Base-by-base conservation (phyloP, 2,797 vertebrate genomes). In the Spheniscus humboldti region DNA sequence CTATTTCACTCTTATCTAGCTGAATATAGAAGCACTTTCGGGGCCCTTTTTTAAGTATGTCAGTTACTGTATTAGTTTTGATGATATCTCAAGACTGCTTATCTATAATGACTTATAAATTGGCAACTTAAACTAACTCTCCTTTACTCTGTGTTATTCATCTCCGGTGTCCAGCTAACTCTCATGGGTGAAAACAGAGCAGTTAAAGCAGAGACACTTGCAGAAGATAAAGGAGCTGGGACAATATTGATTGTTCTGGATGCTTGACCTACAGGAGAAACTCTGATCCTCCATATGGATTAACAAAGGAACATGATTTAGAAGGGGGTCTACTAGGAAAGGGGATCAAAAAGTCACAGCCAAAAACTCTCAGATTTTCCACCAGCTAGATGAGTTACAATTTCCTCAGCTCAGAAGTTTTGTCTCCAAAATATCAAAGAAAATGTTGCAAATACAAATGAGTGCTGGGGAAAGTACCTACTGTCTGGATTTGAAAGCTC, bases 41-140 rank as follows among this genome's bases (percentile, higher is more conserved):
- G 35, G 35, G 67, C 35, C 33, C 18, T 86, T 95, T 90, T 74
- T 57, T 30, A 93, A 87, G 64, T 90, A 75, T 97, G 56, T 94
- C 73, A 9, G 73, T 81, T 50, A 85, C 84, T 94, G 35, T 94
- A 93, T 97, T 89, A 93, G 33, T 68, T 94, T 63, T 85, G 92
- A 96, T 96, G 75, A 16, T 88, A 96, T 97, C 96, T 95, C 68
- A 90, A 68, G 71, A 48, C 66, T 89, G 77, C 73, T 97, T 97
- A 82, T 96, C 82, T 97, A 48, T 75, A 86, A 89, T 85, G 86
- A 88, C 82, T 92, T 96, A 95, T 33, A 96, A 71, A 97, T 78
- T 95, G 85, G 23, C 91, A 96, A 86, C 73, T 96, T 96, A 89
- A 96, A 77, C 37, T 85, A 87, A 72, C 33, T 41, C 55, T 59